phyloP scores from a whole-genome alignment of 1,140 invertebrate species.

The Calosoma granatense region DNA sequence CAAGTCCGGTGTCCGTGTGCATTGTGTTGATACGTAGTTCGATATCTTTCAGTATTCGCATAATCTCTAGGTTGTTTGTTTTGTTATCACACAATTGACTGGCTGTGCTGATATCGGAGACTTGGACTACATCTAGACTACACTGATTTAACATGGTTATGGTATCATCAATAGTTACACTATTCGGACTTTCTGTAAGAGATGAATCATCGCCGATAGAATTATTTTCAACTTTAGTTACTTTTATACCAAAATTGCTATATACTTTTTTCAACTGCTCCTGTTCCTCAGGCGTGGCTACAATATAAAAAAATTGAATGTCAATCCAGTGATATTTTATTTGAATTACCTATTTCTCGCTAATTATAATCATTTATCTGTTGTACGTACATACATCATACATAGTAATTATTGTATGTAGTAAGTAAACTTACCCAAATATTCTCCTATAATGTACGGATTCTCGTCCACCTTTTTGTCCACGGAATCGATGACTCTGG shows the following conservation, averaged over 20 bases:
- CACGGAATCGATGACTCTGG: constrained; percentile 15
- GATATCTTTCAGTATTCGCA: not conserved
- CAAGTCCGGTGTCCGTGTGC: not conserved
- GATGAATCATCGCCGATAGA: not conserved
- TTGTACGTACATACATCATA: too few species aligned
- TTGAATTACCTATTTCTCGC: too few species aligned
- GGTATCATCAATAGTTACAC: too few species aligned
- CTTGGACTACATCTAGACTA: not conserved
- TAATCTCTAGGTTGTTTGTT: not conserved
- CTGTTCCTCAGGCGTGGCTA: not conserved
- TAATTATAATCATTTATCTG: not conserved
- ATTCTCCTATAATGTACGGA: constrained; percentile 17
- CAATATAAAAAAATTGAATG: too few species aligned
- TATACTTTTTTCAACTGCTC: not conserved
- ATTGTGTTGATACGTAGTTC: not conserved
- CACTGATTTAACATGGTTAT: not conserved
- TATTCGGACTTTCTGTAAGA: not conserved
- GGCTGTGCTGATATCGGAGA: not conserved
- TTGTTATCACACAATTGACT: not conserved
- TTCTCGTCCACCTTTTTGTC: constrained; percentile 14
- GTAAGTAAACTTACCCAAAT: constrained; percentile 23
- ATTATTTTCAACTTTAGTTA: not conserved
- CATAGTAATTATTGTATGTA: too few species aligned
- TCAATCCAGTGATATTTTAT: too few species aligned
- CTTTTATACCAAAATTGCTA: not conserved